Evolutionary conservation across 2,888 invertebrate species (phyloP).

Genomic region (Meiosimyza decipiens): DNA sequence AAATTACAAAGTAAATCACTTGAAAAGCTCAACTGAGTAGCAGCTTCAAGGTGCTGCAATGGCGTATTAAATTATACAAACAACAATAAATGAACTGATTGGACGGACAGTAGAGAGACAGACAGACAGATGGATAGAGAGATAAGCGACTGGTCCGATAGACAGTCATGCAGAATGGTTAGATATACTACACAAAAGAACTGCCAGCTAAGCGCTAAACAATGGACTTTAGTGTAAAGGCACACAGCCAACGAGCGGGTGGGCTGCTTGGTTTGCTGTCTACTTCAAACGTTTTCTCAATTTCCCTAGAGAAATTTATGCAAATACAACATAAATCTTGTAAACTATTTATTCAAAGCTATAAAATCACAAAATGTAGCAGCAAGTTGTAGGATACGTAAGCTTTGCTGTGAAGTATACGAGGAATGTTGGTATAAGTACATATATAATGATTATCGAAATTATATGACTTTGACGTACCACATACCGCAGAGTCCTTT

Average conservation of each 20-base stretch:
- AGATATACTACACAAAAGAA: neutral
- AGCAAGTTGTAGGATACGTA: neutral
- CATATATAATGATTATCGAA: too few species aligned
- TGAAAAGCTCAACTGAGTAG: constrained; percentile 2
- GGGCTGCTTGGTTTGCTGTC: too few species aligned
- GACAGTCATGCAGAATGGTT: constrained; percentile 5
- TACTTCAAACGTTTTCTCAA: constrained; percentile 9
- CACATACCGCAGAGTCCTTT: too few species aligned
- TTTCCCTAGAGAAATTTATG: constrained; percentile 28
- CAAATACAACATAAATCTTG: constrained; percentile 25
- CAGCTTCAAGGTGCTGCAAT: constrained; percentile 1
- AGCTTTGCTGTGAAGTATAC: too few species aligned
- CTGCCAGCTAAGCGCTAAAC: too few species aligned
- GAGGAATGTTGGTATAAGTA: too few species aligned
- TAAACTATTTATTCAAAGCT: constrained; percentile 22
- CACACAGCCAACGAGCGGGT: too few species aligned
- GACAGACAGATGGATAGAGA: neutral
- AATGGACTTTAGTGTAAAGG: too few species aligned
- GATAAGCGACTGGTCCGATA: neutral
- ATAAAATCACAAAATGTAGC: constrained; percentile 15
- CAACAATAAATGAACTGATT: constrained; percentile 3
- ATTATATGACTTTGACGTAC: too few species aligned
- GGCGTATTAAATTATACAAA: constrained; percentile 18
- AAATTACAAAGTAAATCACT: neutral
- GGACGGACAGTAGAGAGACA: neutral